phyloP scores from a whole-genome alignment of 1,140 invertebrate species.

The Papilio polytes region DNA sequence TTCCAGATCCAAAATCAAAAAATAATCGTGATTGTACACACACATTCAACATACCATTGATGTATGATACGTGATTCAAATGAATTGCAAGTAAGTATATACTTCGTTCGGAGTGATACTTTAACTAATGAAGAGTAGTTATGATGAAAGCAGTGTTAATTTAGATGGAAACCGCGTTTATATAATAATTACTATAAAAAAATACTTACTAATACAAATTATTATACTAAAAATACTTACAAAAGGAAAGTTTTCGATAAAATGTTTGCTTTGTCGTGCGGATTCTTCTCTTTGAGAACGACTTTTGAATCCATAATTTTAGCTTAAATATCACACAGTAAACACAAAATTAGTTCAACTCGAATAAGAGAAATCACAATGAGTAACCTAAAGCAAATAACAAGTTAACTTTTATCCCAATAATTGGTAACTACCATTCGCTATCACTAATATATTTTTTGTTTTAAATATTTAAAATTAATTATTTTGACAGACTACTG shows the following conservation, averaged over 20 bases:
- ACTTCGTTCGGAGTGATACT: background rate
- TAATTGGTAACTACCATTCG: background rate
- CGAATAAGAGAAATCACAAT: background rate
- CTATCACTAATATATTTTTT: background rate
- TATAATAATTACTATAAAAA: background rate
- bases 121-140: background rate
- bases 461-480: background rate
- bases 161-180: too few species aligned
- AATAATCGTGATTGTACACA: background rate
- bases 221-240: too few species aligned
- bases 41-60: background rate
- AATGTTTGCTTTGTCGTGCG: conserved; percentile 69
- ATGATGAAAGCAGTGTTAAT: background rate
- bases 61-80: background rate
- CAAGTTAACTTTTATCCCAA: background rate
- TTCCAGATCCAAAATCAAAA: background rate
- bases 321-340: conserved; percentile 17
- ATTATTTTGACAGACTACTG: conserved; percentile 7
- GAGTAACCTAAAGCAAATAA: background rate
- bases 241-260: conserved; percentile 73
- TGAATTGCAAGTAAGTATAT: background rate
- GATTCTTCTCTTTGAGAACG: conserved; percentile 72
- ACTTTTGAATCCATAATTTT: conserved; percentile 75
- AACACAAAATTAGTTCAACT: conserved; percentile 5
- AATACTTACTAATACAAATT: too few species aligned